Evolutionary conservation across 2,797 vertebrate species (phyloP), one percentile per base, ranked within the genome.

Genomic region (Liasis olivaceus): DNA sequence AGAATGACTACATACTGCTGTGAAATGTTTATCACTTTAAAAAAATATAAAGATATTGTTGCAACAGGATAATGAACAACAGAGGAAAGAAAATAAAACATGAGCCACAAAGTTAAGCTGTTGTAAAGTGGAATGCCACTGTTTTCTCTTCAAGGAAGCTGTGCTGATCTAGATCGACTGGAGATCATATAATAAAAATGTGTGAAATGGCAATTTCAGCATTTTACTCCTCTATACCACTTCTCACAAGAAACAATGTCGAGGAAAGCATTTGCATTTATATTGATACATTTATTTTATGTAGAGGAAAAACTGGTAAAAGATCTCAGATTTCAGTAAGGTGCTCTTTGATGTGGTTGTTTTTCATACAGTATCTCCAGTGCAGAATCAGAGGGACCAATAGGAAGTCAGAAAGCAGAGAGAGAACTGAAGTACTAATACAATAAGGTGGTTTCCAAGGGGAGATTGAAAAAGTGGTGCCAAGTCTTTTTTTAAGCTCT

Each of bases 1-100:
- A 87, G 7, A 87, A 81, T 77, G 42, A 90, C 88, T 88, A 88
- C 0, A 92, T 5, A 89, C 2, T 36, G 42, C 51, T 93, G 51
- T 89, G 93, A 90, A 31, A 92, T 20, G 62, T 0, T 87, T 15
- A 77, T n/a, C 91, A n/a, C 77, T 59, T 31, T 90, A 92, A 56
- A 72, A 42, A 85, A 28, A 24, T 92, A 47, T 36, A 87, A 42
- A 24, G n/a, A 58, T 58, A 87, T 31, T 87, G 63, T 13, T 59
- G 31, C 47, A 42, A 36, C 14, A 14, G 14, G 58, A 51, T 91
- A 59, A 81, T 62, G 58, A 47, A 90, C 51, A 69, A 9, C 42
- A 91, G 51, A 95, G 88, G 88, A 93, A 93, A 69, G 66, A 93
- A 92, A 95, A 89, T 42, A 87, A n/a, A 31, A 60, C 66, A 47